Evolutionary conservation across 2,888 invertebrate genomes (phyloP), one percentile per base, ranked within the genome.

Genomic region (Acleris sparsana): DNA sequence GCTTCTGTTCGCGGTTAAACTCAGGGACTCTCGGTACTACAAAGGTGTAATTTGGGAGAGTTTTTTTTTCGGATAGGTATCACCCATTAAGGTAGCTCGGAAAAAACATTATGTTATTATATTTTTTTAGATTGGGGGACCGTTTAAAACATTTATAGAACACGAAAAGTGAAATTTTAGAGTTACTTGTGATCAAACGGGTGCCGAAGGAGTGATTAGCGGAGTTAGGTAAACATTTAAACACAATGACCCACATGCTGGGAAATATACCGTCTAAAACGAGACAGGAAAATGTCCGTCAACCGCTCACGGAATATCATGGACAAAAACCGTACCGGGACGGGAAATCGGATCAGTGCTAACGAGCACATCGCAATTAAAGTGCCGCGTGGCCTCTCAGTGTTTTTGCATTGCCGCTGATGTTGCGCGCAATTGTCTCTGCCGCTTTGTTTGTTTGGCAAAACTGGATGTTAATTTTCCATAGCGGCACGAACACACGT

Each of bases 331-430:
- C 72, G 75, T 70, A 71, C 74, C 71, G 71, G 72, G 68, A 72
- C 72, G 71, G 73, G 71, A 76, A 78, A 77, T 77, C 78, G 75
- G 77, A 78, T 78, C 76, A 77, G 74, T 74, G 73, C 75, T 80
- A 80, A 80, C 79, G 78, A 80, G 79, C 74, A 76, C 75, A 71
- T 72, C 72, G 80, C 77, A 80, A 80, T 79, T 80, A 79, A 76
- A 74, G 71, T 71, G 70, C 70, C 71, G 63, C 70, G 65, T 70
- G 70, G 66, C 69, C 73, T 67, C 69, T 73, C 70, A 61, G 73
- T 70, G 71, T 73, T 74, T 70, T 73, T 75, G 71, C 69, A 62
- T 67, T 56, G 68, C 68, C 69, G 65, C 55, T 63, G 68, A 65
- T 68, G 67, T 69, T 62, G 71, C 68, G 70, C 72, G 67, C 75